Evolutionary conservation across 2,797 vertebrate genomes (phyloP), one percentile per base, ranked within the genome.

Genomic region (Mus spretus): DNA sequence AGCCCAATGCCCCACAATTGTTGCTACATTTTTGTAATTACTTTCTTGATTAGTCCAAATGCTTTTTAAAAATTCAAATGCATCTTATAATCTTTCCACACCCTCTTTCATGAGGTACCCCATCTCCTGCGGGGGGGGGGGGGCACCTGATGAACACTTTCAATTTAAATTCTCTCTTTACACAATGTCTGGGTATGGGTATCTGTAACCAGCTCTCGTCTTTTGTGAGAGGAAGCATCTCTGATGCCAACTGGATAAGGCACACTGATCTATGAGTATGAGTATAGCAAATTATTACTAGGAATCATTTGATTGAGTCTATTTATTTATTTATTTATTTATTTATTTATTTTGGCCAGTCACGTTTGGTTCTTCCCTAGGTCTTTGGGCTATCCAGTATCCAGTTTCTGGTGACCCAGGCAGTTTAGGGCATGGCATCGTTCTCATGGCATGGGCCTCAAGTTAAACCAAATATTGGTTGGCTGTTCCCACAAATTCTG

Each of bases 31-130:
- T 92, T 74, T 22, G 13, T 82, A 90, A 92, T 86, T 91, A 79
- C 28, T 93, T 77, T 81, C 28, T 4, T 40, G 40, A 94, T 88
- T 96, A 84, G 77, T n/a, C 34, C 84, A 74, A 44, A 83, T 63
- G 44, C 37, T 92, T 6, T 81, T 80, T 63, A 37, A 86, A 72
- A 53, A 86, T 26, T 63, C 26, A 83, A 31, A 59, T 17, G 24
- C 9, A 8, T 83, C 24, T 24, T 83, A 28, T 24, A 61, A 2
- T 61, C 81, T 26, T 28, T 19, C 14, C 37, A 17, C 24, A 2
- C 14, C 24, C 4, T 37, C 55, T 37, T 81, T 57, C n/a, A 61
- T 17, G 15, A 57, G 13, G 1, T 40, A 40, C 8, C 3, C 80
- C 59, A 28, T 17, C 57, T 40, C 13, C 15, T 14, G 37, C 2